These are phyloP conservation scores for Phataginus tricuspis DNA, from an alignment of 2,797 vertebrate genomes.

Conservation along the genomic window DNA sequence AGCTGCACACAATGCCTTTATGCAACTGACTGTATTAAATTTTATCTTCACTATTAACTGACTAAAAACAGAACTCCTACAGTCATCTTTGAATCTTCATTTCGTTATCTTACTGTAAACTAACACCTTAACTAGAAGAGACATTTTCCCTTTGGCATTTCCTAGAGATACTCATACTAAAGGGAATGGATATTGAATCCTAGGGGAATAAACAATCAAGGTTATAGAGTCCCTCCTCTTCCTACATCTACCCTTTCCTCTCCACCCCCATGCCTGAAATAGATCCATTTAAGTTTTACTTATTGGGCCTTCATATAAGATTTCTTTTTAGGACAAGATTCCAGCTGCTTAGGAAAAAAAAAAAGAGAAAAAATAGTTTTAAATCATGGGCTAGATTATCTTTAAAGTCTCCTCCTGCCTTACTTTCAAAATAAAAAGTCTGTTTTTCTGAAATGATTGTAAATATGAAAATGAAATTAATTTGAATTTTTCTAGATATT, in stretches of 20 bases:
- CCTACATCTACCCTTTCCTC: not conserved
- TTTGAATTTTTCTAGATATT: slow-evolving; percentile 10
- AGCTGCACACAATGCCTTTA: not conserved
- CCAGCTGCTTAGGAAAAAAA: not conserved
- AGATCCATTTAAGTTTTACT: not conserved
- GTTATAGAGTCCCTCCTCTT: not conserved
- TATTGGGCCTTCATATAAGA: not conserved
- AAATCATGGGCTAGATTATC: not conserved
- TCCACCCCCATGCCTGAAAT: not conserved
- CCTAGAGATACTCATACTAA: not conserved
- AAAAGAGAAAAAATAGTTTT: not conserved
- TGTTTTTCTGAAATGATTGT: slow-evolving; percentile 10
- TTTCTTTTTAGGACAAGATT: not conserved
- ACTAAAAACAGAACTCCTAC: not conserved
- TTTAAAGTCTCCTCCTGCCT: not conserved
- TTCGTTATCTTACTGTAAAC: not conserved
- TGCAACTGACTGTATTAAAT: not conserved
- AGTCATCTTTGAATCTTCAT: not conserved
- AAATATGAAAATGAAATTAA: slow-evolving; percentile 43
- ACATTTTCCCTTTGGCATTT: not conserved
- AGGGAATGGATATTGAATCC: not conserved
- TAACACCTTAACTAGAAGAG: not conserved
- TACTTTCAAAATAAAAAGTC: not conserved
- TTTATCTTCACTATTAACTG: not conserved
- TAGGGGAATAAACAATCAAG: not conserved